Conservation (phyloP, 2,797 vertebrate genomes). For the Harpagifer antarcticus region DNA sequence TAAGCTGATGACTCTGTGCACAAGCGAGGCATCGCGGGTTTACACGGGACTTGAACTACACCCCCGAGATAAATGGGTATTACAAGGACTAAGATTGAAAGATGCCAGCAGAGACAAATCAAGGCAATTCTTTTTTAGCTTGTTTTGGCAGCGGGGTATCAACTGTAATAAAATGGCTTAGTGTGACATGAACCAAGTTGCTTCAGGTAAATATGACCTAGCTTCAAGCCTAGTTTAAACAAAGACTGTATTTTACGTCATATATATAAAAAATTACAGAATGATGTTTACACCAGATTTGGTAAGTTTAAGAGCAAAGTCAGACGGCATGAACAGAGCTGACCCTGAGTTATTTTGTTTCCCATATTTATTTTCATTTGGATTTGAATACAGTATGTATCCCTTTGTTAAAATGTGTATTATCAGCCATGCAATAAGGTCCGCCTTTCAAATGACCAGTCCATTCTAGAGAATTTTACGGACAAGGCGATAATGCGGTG, state of each 20-base stretch:
- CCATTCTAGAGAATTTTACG: conserved; percentile 19
- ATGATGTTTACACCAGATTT: conserved; percentile 7
- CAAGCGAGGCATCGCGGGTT: conserved; percentile 50
- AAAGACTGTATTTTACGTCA: conserved; percentile 12
- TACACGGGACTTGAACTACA: conserved; percentile 56
- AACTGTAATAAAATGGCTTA: conserved; percentile 36
- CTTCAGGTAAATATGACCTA: conserved; percentile 49
- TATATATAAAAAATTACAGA: not conserved
- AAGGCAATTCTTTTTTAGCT: conserved; percentile 28
- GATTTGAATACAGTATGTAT: conserved; percentile 22
- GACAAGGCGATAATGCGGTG: conserved; percentile 12
- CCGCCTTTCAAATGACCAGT: conserved; percentile 15
- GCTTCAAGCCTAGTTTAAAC: conserved; percentile 16
- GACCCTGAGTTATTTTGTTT: conserved; percentile 16
- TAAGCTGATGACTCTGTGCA: conserved; percentile 66
- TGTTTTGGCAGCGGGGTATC: conserved; percentile 43
- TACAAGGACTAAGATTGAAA: conserved; percentile 45
- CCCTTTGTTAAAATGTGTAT: conserved; percentile 33
- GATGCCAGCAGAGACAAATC: conserved; percentile 43
- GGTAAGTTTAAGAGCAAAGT: conserved; percentile 22
- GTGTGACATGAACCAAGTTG: conserved; percentile 35
- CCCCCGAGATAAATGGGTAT: conserved; percentile 50
- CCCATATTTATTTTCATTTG: conserved; percentile 18
- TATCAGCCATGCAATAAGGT: conserved; percentile 24
- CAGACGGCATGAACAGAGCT: conserved; percentile 25